Evolutionary conservation across 2,888 invertebrate genomes (phyloP), one percentile per base, ranked within the genome.

Genomic region (Nemapogon koenigi): DNA sequence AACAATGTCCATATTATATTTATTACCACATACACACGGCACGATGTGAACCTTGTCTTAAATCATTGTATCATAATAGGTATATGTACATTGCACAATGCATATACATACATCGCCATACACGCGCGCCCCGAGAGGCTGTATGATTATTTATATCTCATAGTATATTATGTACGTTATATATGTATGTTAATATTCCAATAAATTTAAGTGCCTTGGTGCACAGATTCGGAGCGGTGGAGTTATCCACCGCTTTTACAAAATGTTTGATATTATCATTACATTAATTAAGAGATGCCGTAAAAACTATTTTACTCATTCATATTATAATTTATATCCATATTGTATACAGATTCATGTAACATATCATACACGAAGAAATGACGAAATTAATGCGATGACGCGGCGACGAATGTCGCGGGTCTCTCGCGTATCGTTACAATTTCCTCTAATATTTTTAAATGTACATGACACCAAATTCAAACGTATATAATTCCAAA

Each of bases 21-120:
- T 87, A 83, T 85, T 85, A 88, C 87, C 89, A 89, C 88, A 89
- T 88, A 89, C 88, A 88, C 88, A 88, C 89, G 89, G 89, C 89
- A 89, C 89, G 87, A 88, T 87, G 89, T 89, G 89, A 89, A 89
- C 88, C 88, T 88, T 87, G 86, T 87, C 88, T 88, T 87, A 83
- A 78, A 86, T 86, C 86, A 84, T 84, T 83, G 83, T 84, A 83
- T 83, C 78, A 76, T 81, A 80, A 68, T 84, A 84, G 83, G 83
- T 83, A 83, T 83, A 83, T 85, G 83, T 86, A 85, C 85, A 86
- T 84, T 84, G 84, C 84, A 85, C 79, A 81, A 80, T 80, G 80
- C 83, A 83, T 83, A 83, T 82, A 83, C 83, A 85, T 84, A 84
- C 81, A 78, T 80, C 79, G 73, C 72, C 81, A 80, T 82, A 85